Evolutionary conservation across 30 jellyfish, hydroid and myxozoan species (phyloP).

Genomic region (Nemopilema nomurai): DNA sequence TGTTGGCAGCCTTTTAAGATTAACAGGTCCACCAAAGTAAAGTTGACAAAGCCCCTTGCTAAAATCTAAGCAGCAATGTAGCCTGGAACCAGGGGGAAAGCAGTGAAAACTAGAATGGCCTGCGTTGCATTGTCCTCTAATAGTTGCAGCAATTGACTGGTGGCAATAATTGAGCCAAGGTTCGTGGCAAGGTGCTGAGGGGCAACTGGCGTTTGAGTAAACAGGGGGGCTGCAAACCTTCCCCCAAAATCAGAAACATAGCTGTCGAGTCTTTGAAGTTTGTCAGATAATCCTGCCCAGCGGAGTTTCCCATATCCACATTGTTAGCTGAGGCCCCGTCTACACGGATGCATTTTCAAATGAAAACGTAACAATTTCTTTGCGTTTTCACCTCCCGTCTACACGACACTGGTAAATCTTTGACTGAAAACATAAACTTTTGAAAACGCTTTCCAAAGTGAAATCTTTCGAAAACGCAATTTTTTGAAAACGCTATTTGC

Average conservation of each 20-base stretch:
- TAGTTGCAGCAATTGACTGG: neutral
- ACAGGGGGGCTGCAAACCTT: neutral
- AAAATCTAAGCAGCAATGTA: constrained; percentile 5
- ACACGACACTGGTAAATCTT: too few species aligned
- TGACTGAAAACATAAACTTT: too few species aligned
- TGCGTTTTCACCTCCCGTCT: too few species aligned
- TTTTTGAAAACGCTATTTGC: too few species aligned
- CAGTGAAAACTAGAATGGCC: constrained; percentile 12
- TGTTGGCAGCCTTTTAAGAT: constrained; percentile 9
- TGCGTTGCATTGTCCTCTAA: neutral
- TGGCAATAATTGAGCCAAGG: neutral
- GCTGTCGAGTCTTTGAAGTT: neutral
- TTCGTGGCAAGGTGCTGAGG: neutral
- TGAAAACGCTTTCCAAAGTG: too few species aligned
- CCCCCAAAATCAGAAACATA: neutral
- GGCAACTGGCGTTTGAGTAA: neutral
- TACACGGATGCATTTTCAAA: too few species aligned
- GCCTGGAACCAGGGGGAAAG: constrained; percentile 45
- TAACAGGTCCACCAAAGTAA: neutral
- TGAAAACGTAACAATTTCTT: too few species aligned
- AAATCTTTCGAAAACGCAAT: too few species aligned
- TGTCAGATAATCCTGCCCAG: neutral
- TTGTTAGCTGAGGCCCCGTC: neutral
- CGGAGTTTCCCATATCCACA: neutral
- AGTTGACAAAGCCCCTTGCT: neutral